Percentiles rank a stretch among this genome's conserved stretches.
Evolutionary conservation across 2,888 invertebrate species (phyloP).

Genomic region (Amblyjoppa proteus): DNA sequence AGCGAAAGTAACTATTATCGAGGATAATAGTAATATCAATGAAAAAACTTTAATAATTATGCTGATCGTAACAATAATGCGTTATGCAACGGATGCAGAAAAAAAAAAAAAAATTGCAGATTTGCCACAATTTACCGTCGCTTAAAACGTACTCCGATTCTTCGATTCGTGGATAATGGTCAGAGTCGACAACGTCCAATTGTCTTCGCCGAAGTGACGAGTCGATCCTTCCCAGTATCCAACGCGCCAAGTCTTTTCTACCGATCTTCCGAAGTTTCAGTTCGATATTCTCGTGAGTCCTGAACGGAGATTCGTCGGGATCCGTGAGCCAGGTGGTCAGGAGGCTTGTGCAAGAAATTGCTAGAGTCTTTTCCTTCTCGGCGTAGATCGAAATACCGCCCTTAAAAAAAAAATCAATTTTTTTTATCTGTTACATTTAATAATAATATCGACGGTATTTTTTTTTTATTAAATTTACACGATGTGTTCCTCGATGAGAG

Average conservation of each 20-base stretch:
- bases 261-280: constrained; percentile 64
- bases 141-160: constrained; percentile 69
- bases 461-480: neutral
- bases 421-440: neutral
- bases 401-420: constrained; percentile 14
- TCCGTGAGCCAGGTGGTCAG: constrained; percentile 65
- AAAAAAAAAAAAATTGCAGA: constrained; percentile 43
- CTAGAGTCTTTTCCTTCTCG: constrained; percentile 46
- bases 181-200: constrained; percentile 10
- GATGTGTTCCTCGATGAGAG: constrained; percentile 43
- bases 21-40: no score
- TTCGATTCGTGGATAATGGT: constrained; percentile 48
- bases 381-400: constrained; percentile 48
- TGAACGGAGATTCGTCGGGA: constrained; percentile 48
- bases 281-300: constrained; percentile 62
- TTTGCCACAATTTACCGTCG: constrained; percentile 63
- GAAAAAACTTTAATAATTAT: no score
- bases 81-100: neutral
- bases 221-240: constrained; percentile 56
- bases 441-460: no score
- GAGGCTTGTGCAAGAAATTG: constrained; percentile 57
- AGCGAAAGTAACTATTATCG: neutral
- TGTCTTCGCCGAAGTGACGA: constrained; percentile 45
- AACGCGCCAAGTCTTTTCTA: constrained; percentile 66
- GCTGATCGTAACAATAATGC: neutral